Base-by-base conservation (phyloP, 2,113 vertebrate species). In the Epinephelus cyanopodus region DNA sequence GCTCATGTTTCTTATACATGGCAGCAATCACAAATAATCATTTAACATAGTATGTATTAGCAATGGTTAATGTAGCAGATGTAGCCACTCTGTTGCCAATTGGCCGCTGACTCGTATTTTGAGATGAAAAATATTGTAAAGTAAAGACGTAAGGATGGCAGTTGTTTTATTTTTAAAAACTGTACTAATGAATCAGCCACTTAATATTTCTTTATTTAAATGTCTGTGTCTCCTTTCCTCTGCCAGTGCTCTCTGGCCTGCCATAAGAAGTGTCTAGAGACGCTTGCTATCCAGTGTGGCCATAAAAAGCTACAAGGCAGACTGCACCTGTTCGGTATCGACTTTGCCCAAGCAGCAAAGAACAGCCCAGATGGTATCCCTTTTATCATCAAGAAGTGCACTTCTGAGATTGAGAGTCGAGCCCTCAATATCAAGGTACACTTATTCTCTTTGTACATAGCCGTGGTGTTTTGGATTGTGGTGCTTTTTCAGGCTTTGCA, bases 241-340 rank as follows among this genome's bases (percentile, higher is more conserved):
- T 33, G 0, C 25, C 79, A 99, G 98, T 99, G 98, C 90, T 98
- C 97, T 4, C 95, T 99, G 91, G 96, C 98, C 25, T 99, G 97
- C 92, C 98, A 99, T 90, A 98, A 98, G 81, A 99, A 99, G 67
- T 99, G 98, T 91, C 95, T 99, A 74, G 98, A 99, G 93, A 99
- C 97, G 10, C 95, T 99, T 82, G 97, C 97, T 60, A 99, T 99
- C 90, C 96, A 97, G 79, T 99, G 98, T 89, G 98, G 98, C 66
- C 98, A 99, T 92, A 98, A 99, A 92, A 99, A 99, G 93, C 97
- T 99, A 78, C 96, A 96, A 53, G 98, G 97, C 50, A 95, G 97
- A 88, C 96, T 98, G 64, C 98, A 99, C 50, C 94, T 99, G 85
- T 99, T 99, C 88, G 98, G 98, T 62, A 97, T 98, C 54, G 97